phyloP scores from a whole-genome alignment of 1,140 invertebrate genomes.

The Camponotus vicinus region DNA sequence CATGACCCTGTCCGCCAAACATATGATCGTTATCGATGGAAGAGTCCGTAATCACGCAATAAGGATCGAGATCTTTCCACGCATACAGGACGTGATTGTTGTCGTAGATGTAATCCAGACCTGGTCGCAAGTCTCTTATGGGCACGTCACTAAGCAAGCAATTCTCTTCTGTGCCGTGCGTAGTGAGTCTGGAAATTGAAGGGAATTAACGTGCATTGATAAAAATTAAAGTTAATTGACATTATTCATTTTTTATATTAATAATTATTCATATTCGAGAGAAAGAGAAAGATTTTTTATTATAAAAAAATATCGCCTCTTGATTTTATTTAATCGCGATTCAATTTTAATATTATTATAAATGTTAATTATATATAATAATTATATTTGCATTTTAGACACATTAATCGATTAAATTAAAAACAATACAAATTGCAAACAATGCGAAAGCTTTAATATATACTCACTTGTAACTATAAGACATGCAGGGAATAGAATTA shows the following conservation, averaged over 20 bases:
- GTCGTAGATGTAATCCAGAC: constrained; percentile 89
- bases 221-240: neutral
- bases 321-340: neutral
- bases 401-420: neutral
- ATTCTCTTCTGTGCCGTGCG: constrained; percentile 83
- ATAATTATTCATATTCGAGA: too few species aligned
- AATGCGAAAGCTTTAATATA: neutral
- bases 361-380: neutral
- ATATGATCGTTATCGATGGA: constrained; percentile 20
- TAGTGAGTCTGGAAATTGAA: constrained; percentile 59
- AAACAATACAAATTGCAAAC: neutral
- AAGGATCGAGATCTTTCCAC: constrained; percentile 87
- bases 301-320: neutral
- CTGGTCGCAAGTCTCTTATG: constrained; percentile 89
- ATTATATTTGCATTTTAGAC: neutral
- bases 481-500: constrained; percentile 89
- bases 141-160: constrained; percentile 91
- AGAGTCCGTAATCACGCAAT: constrained; percentile 72
- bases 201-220: neutral
- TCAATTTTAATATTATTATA: neutral
- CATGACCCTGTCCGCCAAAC: neutral
- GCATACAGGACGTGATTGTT: constrained; percentile 88
- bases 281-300: neutral
- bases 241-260: neutral
- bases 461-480: constrained; percentile 89